A percentile compares a stretch with the other conserved stretches of the same genome.
Conservation (phyloP, 2,888 invertebrate genomes). For the Harpagoxenus sublaevis region DNA sequence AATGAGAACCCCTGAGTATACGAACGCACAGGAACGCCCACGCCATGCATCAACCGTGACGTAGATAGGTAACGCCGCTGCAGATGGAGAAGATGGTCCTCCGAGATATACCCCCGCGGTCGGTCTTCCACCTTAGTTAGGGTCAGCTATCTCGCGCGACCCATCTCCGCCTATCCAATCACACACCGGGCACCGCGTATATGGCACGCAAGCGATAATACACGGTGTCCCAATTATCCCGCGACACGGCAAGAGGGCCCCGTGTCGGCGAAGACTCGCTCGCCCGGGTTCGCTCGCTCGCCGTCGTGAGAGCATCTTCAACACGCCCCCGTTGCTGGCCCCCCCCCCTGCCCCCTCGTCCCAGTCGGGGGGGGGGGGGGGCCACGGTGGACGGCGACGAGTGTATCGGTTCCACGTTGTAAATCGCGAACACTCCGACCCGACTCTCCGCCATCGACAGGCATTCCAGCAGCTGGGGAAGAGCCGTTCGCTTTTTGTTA, state of each 20-base stretch:
- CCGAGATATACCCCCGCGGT: constrained; percentile 81
- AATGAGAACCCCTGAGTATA: constrained; percentile 85
- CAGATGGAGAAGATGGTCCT: constrained; percentile 85
- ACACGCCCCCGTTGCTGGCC: constrained; percentile 77
- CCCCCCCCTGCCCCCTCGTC: constrained; percentile 19
- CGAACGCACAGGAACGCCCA: constrained; percentile 84
- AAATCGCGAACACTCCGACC: constrained; percentile 45
- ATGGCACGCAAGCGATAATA: constrained; percentile 86
- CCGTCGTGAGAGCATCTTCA: constrained; percentile 82
- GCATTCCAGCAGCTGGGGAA: constrained; percentile 28
- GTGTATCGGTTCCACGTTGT: constrained; percentile 44
- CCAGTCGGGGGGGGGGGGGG: constrained; percentile 20
- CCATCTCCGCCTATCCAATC: constrained; percentile 86
- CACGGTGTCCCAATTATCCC: constrained; percentile 86
- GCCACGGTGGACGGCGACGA: constrained; percentile 38
- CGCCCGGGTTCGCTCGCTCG: constrained; percentile 62
- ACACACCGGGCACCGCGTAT: constrained; percentile 83
- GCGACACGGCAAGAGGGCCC: constrained; percentile 82
- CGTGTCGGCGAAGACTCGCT: constrained; percentile 42
- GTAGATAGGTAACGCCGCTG: constrained; percentile 85
- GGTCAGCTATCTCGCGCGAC: constrained; percentile 86
- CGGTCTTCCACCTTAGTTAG: constrained; percentile 82
- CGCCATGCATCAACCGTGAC: constrained; percentile 86
- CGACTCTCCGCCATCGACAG: constrained; percentile 37
- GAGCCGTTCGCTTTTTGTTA: constrained; percentile 15